A percentile compares a stretch with the other conserved stretches of the same genome.
phyloP scores from a whole-genome alignment of 2,797 vertebrate genomes.

The Lates japonicus region DNA sequence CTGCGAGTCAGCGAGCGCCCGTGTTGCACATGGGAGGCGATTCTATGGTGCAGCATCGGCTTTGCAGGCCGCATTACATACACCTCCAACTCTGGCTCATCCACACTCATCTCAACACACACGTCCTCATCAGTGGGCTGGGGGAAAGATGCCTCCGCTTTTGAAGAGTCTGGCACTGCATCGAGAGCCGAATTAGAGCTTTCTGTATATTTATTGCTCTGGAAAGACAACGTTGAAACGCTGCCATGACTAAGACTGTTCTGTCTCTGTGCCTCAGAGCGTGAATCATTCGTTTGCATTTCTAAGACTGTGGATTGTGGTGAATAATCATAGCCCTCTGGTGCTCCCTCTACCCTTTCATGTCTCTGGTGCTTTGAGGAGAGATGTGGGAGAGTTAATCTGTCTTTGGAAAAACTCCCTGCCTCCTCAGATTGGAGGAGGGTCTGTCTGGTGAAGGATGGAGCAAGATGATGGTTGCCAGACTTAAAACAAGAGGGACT shows the following conservation, averaged over 20 bases:
- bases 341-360: conserved; percentile 58
- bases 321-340: conserved; percentile 61
- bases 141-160: conserved; percentile 56
- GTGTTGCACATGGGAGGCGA: conserved; percentile 63
- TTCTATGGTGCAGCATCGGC: conserved; percentile 73
- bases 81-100: conserved; percentile 82
- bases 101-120: conserved; percentile 94
- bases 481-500: conserved; percentile 46
- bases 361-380: conserved; percentile 67
- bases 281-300: conserved; percentile 63
- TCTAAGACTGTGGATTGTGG: conserved; percentile 59
- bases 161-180: conserved; percentile 81
- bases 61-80: conserved; percentile 26
- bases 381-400: conserved; percentile 70
- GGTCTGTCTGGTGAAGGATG: conserved; percentile 42
- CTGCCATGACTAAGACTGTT: conserved; percentile 58
- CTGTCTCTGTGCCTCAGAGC: conserved; percentile 55
- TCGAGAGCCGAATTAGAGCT: conserved; percentile 56
- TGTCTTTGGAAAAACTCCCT: conserved; percentile 49
- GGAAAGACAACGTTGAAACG: conserved; percentile 55
- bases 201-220: conserved; percentile 46
- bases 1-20: conserved; percentile 33
- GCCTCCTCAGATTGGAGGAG: conserved; percentile 33
- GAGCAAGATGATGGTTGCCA: conserved; percentile 10
- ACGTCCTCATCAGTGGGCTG: conserved; percentile 21